A percentile compares a stretch with the other conserved stretches of the same genome.
These are phyloP conservation scores for Rhagologus leucostigma DNA, from an alignment of 2,113 vertebrate genomes.

Conservation along the genomic window DNA sequence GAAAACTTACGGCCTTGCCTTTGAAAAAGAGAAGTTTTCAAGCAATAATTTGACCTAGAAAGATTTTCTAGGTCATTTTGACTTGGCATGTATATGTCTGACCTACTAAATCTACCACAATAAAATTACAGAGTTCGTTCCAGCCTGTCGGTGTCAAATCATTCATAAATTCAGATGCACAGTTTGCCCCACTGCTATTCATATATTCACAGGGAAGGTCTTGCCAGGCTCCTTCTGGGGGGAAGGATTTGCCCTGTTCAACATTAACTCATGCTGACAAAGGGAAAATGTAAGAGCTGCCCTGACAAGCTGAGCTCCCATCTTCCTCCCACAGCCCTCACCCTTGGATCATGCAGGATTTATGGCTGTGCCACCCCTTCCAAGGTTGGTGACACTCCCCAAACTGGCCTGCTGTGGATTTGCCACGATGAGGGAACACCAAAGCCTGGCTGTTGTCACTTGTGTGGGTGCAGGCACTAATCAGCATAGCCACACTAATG, in stretches of 20 bases:
- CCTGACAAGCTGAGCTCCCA: neutral
- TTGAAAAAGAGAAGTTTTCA: constrained; percentile 43
- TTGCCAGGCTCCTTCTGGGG: neutral
- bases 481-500: neutral
- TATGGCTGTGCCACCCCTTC: neutral
- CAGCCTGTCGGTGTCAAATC: constrained; percentile 47
- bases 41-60: constrained; percentile 72
- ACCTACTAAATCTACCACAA: constrained; percentile 66
- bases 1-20: neutral
- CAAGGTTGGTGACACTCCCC: neutral
- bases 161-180: constrained; percentile 57
- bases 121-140: constrained; percentile 36
- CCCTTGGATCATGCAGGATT: neutral
- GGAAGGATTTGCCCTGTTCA: constrained; percentile 4
- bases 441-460: neutral
- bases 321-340: neutral
- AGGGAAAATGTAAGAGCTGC: constrained; percentile 11
- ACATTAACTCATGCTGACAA: constrained; percentile 21
- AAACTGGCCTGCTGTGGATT: neutral
- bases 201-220: constrained; percentile 23
- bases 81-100: constrained; percentile 56
- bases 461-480: neutral
- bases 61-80: constrained; percentile 73
- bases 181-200: constrained; percentile 44
- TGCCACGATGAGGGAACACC: neutral